These are phyloP conservation scores for Aphidius colemani DNA, from an alignment of 2,888 invertebrate genomes.

Conservation along the genomic window DNA sequence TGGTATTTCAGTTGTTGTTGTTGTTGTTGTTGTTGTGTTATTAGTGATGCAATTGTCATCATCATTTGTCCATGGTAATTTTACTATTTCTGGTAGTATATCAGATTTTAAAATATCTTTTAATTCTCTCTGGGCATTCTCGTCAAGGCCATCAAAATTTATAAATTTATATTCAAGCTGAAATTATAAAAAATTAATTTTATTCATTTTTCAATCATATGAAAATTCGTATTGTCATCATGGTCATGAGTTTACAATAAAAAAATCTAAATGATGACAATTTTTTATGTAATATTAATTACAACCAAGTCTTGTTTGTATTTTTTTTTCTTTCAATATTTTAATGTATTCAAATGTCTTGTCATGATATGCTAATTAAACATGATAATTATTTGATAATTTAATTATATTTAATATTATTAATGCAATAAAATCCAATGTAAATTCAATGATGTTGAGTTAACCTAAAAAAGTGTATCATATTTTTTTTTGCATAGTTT, in stretches of 20 bases:
- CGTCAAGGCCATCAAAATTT: constrained; percentile 47
- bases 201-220: background rate
- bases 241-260: background rate
- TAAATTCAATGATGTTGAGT: too few species aligned
- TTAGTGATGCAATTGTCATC: constrained; percentile 36
- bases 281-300: too few species aligned
- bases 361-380: too few species aligned
- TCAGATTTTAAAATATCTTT: constrained; percentile 45
- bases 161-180: constrained; percentile 51
- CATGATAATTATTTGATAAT: too few species aligned
- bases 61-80: constrained; percentile 50
- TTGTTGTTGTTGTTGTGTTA: too few species aligned
- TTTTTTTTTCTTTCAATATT: too few species aligned
- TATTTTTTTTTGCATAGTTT: too few species aligned
- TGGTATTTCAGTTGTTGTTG: constrained; percentile 34
- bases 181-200: constrained; percentile 26
- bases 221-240: background rate
- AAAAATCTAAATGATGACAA: background rate
- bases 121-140: constrained; percentile 43
- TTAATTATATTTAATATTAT: too few species aligned
- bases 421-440: too few species aligned
- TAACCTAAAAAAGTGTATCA: too few species aligned
- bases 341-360: too few species aligned
- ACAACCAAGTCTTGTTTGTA: too few species aligned
- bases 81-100: constrained; percentile 39